Percentiles rank a stretch among this genome's conserved stretches.
Evolutionary conservation across 23 tunicate species (phyloP).

Genomic region (Trididemnum nubilum): DNA sequence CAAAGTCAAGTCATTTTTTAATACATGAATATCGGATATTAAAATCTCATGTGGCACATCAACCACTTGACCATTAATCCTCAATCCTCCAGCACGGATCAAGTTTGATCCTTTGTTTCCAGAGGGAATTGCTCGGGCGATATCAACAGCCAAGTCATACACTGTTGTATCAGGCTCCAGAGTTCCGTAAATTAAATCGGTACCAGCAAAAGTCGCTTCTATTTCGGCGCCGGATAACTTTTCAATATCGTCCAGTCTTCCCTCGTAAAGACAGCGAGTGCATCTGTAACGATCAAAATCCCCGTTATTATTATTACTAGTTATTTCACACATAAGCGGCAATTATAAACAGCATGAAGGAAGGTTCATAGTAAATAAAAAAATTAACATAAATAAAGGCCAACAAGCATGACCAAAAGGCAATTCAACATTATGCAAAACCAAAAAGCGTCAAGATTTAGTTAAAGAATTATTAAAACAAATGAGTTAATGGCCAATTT

Average conservation of each 20-base stretch:
- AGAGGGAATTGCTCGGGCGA: conserved; percentile 53
- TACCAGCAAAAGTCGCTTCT: conserved; percentile 50
- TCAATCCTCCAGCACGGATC: conserved; percentile 56
- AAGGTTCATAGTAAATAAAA: too few relatives aligned
- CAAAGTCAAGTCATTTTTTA: conserved; percentile 73
- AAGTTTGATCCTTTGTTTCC: conserved; percentile 53
- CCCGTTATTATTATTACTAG: too few relatives aligned
- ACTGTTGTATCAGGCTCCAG: conserved; percentile 82
- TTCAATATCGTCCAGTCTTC: conserved; percentile 62
- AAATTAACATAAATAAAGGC: too few relatives aligned
- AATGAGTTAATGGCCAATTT: too few relatives aligned
- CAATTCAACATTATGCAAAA: too few relatives aligned
- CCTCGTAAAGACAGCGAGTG: conserved; percentile 50
- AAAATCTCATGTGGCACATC: conserved; percentile 46
- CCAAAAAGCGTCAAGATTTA: not conserved
- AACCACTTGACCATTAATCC: conserved; percentile 53
- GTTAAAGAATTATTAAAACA: not conserved
- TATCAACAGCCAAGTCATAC: conserved; percentile 52
- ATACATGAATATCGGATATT: conserved; percentile 63
- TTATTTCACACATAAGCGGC: too few relatives aligned
- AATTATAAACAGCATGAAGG: too few relatives aligned
- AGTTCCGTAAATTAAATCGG: conserved; percentile 45
- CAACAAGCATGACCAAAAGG: too few relatives aligned
- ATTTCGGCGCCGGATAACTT: conserved; percentile 61
- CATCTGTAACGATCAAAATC: conserved; percentile 50